Conservation (phyloP, 2,888 invertebrate genomes). For the Apodemia mormo region DNA sequence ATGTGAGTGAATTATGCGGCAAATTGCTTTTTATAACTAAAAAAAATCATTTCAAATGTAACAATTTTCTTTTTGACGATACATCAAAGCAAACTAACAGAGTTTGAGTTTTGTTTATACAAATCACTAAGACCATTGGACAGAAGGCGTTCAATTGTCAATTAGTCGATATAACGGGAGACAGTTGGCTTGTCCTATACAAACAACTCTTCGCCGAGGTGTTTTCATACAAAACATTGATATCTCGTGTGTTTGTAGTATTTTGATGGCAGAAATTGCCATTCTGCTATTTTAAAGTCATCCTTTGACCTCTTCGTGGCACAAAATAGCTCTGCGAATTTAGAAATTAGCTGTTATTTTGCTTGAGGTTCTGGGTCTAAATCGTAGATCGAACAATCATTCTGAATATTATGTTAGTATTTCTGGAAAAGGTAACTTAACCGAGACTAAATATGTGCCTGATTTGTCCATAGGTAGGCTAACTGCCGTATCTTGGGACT, state of each 20-base stretch:
- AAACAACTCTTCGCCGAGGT: slow-evolving; percentile 39
- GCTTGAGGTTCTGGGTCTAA: too few species aligned
- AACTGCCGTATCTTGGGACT: too few species aligned
- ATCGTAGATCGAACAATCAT: too few species aligned
- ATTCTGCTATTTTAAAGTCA: neutral
- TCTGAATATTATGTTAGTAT: too few species aligned
- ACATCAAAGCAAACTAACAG: slow-evolving; percentile 25
- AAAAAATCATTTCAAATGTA: neutral
- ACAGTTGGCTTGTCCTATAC: slow-evolving; percentile 43
- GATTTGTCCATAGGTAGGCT: too few species aligned
- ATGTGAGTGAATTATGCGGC: too few species aligned
- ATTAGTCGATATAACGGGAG: slow-evolving; percentile 51
- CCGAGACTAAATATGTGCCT: too few species aligned
- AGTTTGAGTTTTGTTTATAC: slow-evolving; percentile 50
- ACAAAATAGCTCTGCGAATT: neutral
- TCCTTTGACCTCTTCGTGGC: neutral
- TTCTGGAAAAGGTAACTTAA: too few species aligned
- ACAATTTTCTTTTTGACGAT: neutral
- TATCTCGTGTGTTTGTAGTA: slow-evolving; percentile 30
- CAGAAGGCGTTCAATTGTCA: slow-evolving; percentile 62
- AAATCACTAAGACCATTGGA: slow-evolving; percentile 62
- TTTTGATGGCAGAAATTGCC: slow-evolving; percentile 7
- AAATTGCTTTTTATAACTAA: neutral
- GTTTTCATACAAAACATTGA: slow-evolving; percentile 40
- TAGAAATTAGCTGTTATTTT: neutral